Conservation (phyloP, 2,113 vertebrate species). For the Arothron firmamentum region DNA sequence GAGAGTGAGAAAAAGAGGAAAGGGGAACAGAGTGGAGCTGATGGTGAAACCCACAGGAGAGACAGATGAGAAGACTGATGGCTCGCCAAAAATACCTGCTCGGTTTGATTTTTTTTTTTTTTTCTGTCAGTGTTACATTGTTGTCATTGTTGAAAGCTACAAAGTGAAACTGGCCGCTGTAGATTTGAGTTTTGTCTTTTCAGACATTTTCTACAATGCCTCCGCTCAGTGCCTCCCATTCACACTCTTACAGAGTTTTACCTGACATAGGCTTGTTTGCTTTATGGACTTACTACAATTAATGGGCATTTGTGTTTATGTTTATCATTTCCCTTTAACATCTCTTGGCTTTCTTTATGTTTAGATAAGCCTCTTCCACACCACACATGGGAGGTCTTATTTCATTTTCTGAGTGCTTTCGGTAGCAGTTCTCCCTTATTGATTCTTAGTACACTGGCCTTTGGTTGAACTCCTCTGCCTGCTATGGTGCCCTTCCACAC, state of each 20-base stretch:
- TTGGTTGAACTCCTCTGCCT: slow-evolving; percentile 66
- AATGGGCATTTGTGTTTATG: slow-evolving; percentile 11
- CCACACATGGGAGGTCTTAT: slow-evolving; percentile 36
- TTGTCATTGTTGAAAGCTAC: slow-evolving; percentile 56
- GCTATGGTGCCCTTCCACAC: slow-evolving; percentile 54
- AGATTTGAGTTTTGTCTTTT: slow-evolving; percentile 26
- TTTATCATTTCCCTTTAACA: slow-evolving; percentile 26
- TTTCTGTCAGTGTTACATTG: slow-evolving; percentile 39
- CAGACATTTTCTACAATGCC: neutral
- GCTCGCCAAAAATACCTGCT: slow-evolving; percentile 65
- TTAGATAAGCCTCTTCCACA: slow-evolving; percentile 26
- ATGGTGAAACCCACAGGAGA: slow-evolving; percentile 61
- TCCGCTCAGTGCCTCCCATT: neutral
- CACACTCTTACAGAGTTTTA: slow-evolving; percentile 2
- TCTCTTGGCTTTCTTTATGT: slow-evolving; percentile 46
- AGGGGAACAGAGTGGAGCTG: slow-evolving; percentile 23
- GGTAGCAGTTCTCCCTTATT: slow-evolving; percentile 54
- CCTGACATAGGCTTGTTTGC: slow-evolving; percentile 18
- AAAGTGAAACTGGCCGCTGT: slow-evolving; percentile 50
- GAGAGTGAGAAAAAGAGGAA: neutral
- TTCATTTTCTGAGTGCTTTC: slow-evolving; percentile 37
- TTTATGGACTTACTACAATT: slow-evolving; percentile 2
- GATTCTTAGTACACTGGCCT: slow-evolving; percentile 69
- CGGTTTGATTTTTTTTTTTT: slow-evolving; percentile 41
- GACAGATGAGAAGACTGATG: slow-evolving; percentile 56